Conservation (phyloP, 1,140 invertebrate species). For the Rhysida immarginata region DNA sequence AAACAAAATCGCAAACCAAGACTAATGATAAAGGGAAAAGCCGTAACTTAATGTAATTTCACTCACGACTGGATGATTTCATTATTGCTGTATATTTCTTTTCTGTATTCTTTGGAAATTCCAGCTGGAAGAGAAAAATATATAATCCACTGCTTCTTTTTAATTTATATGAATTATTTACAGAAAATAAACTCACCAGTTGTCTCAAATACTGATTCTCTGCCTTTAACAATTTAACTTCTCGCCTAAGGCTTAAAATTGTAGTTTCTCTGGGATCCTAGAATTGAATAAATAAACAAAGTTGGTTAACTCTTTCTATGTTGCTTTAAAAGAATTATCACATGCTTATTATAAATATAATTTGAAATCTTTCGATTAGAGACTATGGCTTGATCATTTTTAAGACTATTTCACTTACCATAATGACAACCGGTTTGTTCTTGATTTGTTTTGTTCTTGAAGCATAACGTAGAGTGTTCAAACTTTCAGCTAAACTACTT, state of each 20-base stretch:
- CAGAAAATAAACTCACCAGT: slow-evolving; percentile 27
- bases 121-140: neutral
- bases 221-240: slow-evolving; percentile 68
- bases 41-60: too few relatives aligned
- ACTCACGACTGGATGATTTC: slow-evolving; percentile 4
- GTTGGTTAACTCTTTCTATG: neutral
- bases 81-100: neutral
- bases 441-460: slow-evolving; percentile 70
- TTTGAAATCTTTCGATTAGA: neutral
- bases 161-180: neutral
- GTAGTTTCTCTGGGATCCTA: slow-evolving; percentile 81
- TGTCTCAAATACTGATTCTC: slow-evolving; percentile 79
- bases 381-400: neutral
- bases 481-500: slow-evolving; percentile 71
- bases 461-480: slow-evolving; percentile 81
- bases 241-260: slow-evolving; percentile 73
- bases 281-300: neutral
- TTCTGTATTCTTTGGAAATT: neutral
- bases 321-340: too few relatives aligned
- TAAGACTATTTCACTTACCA: slow-evolving; percentile 65
- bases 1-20: too few relatives aligned
- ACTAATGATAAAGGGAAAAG: too few relatives aligned
- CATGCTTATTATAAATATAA: too few relatives aligned
- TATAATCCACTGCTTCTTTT: too few relatives aligned
- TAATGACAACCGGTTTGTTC: slow-evolving; percentile 78